Base-by-base conservation (phyloP, 30 jellyfish, hydroid and myxozoan species). In the Aurelia sp. region DNA sequence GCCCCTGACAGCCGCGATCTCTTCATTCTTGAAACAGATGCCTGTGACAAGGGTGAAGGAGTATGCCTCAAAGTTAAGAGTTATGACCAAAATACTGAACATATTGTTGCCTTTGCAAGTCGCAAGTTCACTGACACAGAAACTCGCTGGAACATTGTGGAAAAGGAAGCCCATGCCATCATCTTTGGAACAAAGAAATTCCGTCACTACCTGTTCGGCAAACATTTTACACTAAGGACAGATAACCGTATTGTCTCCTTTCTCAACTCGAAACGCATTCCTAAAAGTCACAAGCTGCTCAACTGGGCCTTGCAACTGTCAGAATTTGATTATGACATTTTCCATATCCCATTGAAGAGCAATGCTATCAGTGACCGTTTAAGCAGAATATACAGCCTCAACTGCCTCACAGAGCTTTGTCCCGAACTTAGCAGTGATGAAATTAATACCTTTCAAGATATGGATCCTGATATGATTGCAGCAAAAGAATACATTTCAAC, bases 341-440 rank as follows among this genome's bases (percentile, higher is more conserved):
- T 33, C 20, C 85, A 73, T 15, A 73, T 37, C 20, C 72, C 72
- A 40, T 55, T 52, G 5, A 55, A 73, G 73, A 55, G 16, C 22
- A 18, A 33, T 73, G 73, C 48, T 22, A 73, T 73, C 85, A 73
- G 78, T 44, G 85, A 73, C 85, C 44, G 72, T 48, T 67, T 78
- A 65, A 62, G 78, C 63, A 65, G 81, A 5, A 35, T 30, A 3
- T 79, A 61, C 69, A 59, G 89, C 30, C 50, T 78, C 78, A 78
- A 78, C 48, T 74, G 20, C 35, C 73, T 74, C 31, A n/a, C 35
- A 61, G 86, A 18, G 58, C 30, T 13, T 15, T 72, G 20, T 11
- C 73, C 86, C 57, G 44, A 50, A 8, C 12, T 74, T 58, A 13
- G 18, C 19, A 18, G 19, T 6, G 47, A 62, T 21, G 44, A 62